Conservation (phyloP, 2,888 invertebrate species). For the Ametastegia equiseti region DNA sequence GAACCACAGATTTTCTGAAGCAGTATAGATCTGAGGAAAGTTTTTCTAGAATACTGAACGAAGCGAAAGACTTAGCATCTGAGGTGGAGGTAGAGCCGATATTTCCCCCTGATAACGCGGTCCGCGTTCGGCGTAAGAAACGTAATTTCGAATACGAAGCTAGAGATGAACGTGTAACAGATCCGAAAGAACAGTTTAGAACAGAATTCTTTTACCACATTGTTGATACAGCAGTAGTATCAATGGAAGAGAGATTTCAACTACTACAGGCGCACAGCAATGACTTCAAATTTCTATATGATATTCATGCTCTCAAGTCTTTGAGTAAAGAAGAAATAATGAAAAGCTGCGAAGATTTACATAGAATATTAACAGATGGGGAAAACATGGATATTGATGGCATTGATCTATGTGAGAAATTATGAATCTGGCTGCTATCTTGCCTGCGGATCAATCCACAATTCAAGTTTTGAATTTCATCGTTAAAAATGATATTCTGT, state of each 20-base stretch:
- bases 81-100: slow-evolving; percentile 45
- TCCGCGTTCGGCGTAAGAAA: slow-evolving; percentile 47
- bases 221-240: slow-evolving; percentile 51
- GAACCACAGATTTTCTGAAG: slow-evolving; percentile 33
- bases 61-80: slow-evolving; percentile 39
- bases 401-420: slow-evolving; percentile 28
- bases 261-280: slow-evolving; percentile 52
- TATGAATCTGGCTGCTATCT: not conserved
- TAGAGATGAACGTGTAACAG: slow-evolving; percentile 29
- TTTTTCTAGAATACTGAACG: slow-evolving; percentile 33
- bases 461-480: slow-evolving; percentile 14
- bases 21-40: slow-evolving; percentile 36
- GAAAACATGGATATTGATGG: slow-evolving; percentile 54
- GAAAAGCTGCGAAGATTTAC: slow-evolving; percentile 50
- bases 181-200: slow-evolving; percentile 44
- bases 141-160: slow-evolving; percentile 48
- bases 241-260: slow-evolving; percentile 56
- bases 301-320: slow-evolving; percentile 51
- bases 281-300: slow-evolving; percentile 53
- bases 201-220: slow-evolving; percentile 51
- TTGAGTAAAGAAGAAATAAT: slow-evolving; percentile 35
- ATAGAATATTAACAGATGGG: slow-evolving; percentile 51
- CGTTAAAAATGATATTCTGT: slow-evolving; percentile 12
- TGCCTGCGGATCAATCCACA: slow-evolving; percentile 20
- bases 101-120: slow-evolving; percentile 39